A percentile compares a stretch with the other conserved stretches of the same genome.
Evolutionary conservation across 1,140 invertebrate species (phyloP).

Genomic region (Penaeus vannamei): DNA sequence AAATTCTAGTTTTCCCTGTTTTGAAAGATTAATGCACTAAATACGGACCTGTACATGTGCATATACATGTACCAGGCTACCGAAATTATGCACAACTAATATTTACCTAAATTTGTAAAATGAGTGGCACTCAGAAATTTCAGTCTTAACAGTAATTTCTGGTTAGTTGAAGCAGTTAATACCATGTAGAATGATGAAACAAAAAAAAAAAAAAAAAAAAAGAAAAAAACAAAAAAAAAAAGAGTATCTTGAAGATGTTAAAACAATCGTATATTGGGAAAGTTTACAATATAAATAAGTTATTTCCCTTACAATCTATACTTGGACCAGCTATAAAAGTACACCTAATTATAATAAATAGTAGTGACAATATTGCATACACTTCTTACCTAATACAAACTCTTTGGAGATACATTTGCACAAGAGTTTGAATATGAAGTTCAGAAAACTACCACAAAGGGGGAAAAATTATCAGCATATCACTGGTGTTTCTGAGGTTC

Average conservation of each 20-base stretch:
- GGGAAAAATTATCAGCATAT: constrained; percentile 24
- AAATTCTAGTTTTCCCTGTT: too few species aligned
- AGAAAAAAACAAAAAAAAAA: too few species aligned
- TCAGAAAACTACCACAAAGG: constrained; percentile 48
- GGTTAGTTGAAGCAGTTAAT: background rate
- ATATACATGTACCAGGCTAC: too few species aligned
- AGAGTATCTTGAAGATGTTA: too few species aligned
- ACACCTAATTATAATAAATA: constrained; percentile 63
- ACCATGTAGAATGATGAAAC: background rate
- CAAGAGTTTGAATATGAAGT: constrained; percentile 57
- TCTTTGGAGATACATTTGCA: constrained; percentile 53
- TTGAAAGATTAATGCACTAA: too few species aligned
- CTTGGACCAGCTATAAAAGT: constrained; percentile 62
- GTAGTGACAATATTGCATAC: constrained; percentile 60
- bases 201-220: background rate
- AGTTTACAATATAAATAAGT: constrained; percentile 62
- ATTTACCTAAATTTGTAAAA: too few species aligned
- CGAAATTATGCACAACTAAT: too few species aligned
- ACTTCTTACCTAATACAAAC: constrained; percentile 52
- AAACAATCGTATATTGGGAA: constrained; percentile 22
- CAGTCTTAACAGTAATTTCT: constrained; percentile 21
- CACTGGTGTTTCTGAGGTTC: constrained; percentile 49
- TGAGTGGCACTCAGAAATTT: background rate
- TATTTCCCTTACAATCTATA: constrained; percentile 56
- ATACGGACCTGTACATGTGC: too few species aligned